phyloP scores from a whole-genome alignment of 2,888 invertebrate species.

The Schizaphis graminum region DNA sequence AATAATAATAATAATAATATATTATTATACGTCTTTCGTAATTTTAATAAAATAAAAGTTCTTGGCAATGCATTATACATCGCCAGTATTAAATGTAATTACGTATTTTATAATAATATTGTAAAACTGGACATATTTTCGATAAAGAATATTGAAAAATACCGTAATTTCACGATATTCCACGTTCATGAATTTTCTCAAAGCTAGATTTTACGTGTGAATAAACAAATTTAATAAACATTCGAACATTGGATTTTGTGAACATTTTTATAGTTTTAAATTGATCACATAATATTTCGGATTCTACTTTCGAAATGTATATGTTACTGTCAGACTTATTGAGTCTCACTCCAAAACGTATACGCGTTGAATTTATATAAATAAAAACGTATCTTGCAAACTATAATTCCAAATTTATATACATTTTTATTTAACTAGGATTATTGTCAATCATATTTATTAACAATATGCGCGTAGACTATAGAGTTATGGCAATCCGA shows the following conservation, averaged over 20 bases:
- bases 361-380: background rate
- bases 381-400: background rate
- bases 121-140: background rate
- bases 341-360: background rate
- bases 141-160: background rate
- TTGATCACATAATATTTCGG: background rate
- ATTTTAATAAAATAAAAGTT: background rate
- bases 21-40: background rate
- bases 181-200: background rate
- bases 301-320: background rate
- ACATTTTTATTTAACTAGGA: background rate
- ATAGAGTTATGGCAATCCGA: background rate
- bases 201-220: background rate
- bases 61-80: background rate
- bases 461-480: background rate
- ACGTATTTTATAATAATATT: background rate
- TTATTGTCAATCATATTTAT: background rate
- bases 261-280: background rate
- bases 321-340: background rate
- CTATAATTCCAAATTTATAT: background rate
- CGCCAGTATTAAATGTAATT: background rate
- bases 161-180: background rate
- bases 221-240: background rate
- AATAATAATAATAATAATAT: background rate
- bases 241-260: background rate